Conservation (phyloP, 2,797 vertebrate species). For the Lates japonicus region DNA sequence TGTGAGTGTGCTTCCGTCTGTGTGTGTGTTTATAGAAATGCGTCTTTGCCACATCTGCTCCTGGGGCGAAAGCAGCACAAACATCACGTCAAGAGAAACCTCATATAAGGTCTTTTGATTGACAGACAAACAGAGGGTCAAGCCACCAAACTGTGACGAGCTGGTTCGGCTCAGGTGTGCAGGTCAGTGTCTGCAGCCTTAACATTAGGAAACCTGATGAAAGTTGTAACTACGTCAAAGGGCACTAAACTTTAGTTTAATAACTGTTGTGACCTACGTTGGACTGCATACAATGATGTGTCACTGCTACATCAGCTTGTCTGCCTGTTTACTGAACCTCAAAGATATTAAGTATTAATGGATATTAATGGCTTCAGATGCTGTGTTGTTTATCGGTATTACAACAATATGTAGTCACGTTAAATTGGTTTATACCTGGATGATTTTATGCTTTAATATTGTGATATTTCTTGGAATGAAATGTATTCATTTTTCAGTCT, state of each 20-base stretch:
- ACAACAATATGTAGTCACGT: not conserved
- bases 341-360: not conserved
- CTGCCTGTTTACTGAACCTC: not conserved
- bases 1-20: conserved; percentile 25
- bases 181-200: conserved; percentile 48
- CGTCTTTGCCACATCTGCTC: conserved; percentile 66
- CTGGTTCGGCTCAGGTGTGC: conserved; percentile 68
- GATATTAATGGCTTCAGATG: not conserved
- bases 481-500: not conserved
- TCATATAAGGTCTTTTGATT: conserved; percentile 55
- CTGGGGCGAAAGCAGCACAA: conserved; percentile 46
- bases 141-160: conserved; percentile 39
- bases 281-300: not conserved
- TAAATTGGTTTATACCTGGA: not conserved
- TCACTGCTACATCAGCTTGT: conserved; percentile 4
- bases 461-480: not conserved
- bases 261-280: conserved; percentile 27
- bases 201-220: conserved; percentile 47
- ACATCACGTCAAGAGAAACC: conserved; percentile 44
- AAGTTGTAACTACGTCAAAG: conserved; percentile 52
- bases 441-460: not conserved
- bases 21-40: conserved; percentile 26
- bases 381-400: not conserved
- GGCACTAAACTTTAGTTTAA: conserved; percentile 48
- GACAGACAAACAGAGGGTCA: conserved; percentile 62